These are phyloP conservation scores for Pangasius mekongensis DNA, from an alignment of 2,797 vertebrate genomes.

Conservation along the genomic window DNA sequence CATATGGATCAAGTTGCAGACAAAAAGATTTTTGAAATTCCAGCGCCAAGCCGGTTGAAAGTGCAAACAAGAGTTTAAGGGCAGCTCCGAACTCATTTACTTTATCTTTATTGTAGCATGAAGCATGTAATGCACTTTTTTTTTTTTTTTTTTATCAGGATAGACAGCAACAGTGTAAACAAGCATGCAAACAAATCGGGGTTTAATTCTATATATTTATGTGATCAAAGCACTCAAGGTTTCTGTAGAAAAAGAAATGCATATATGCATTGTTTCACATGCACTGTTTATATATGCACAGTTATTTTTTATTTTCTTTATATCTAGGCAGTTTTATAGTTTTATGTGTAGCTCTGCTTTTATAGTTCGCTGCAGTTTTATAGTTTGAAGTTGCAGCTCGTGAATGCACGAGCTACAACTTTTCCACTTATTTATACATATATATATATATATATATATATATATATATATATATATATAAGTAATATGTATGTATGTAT, in stretches of 20 bases:
- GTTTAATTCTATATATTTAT: neutral
- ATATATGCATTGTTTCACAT: no score
- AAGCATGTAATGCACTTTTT: constrained; percentile 7
- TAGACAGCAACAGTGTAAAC: constrained; percentile 12
- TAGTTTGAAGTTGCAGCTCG: no score
- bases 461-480: no score
- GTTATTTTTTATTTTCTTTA: neutral
- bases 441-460: no score
- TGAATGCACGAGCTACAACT: neutral
- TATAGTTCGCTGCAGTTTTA: no score
- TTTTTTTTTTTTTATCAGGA: neutral
- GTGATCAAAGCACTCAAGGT: neutral
- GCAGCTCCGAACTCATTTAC: constrained; percentile 13
- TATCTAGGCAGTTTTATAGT: neutral
- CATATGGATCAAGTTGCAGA: constrained; percentile 87
- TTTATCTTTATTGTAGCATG: constrained; percentile 1
- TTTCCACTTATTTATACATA: neutral
- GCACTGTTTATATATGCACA: neutral
- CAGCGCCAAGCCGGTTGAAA: constrained; percentile 73
- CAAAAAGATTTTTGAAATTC: constrained; percentile 84
- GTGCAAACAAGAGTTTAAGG: constrained; percentile 25
- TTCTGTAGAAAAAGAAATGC: neutral
- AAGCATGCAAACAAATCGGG: neutral
- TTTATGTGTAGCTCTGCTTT: neutral
- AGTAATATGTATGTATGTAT: no score